Percentiles rank a stretch among this genome's conserved stretches.
Evolutionary conservation across 2,797 vertebrate species (phyloP).

Genomic region (Galagoides demidoff): DNA sequence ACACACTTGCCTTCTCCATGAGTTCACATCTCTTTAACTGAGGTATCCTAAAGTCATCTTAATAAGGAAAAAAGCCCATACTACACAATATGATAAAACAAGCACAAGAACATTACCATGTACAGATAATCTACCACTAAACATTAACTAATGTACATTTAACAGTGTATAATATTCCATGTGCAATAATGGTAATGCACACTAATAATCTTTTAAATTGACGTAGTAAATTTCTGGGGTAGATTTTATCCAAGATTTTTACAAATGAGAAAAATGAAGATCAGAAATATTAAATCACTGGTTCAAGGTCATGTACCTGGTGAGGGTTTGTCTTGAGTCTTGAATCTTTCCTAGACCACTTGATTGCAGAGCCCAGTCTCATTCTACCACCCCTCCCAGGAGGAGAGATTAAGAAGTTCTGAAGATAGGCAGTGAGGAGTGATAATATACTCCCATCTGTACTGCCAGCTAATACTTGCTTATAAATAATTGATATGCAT

Average conservation of each 20-base stretch:
- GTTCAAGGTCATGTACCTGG: not conserved
- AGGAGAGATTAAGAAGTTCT: not conserved
- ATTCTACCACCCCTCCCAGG: not conserved
- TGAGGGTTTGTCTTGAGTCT: not conserved
- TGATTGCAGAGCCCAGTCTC: not conserved
- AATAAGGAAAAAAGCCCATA: not conserved
- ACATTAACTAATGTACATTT: not conserved
- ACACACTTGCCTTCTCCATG: not conserved
- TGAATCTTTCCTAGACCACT: not conserved
- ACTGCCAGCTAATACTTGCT: not conserved
- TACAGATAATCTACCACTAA: not conserved
- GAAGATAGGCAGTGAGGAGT: not conserved
- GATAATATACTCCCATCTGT: not conserved
- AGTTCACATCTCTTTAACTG: not conserved
- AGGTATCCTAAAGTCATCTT: not conserved
- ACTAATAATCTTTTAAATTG: not conserved
- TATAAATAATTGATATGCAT: conserved; percentile 76
- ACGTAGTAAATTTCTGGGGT: not conserved
- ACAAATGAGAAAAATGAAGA: not conserved
- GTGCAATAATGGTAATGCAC: not conserved
- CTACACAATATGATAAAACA: not conserved
- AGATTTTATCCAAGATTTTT: not conserved
- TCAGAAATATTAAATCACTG: not conserved
- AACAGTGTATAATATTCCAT: not conserved
- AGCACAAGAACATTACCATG: not conserved